Percentiles rank a stretch among this genome's conserved stretches.
These are phyloP conservation scores for Hyperoplus lanceolatus DNA, from an alignment of 2,797 vertebrate species.

Conservation along the genomic window DNA sequence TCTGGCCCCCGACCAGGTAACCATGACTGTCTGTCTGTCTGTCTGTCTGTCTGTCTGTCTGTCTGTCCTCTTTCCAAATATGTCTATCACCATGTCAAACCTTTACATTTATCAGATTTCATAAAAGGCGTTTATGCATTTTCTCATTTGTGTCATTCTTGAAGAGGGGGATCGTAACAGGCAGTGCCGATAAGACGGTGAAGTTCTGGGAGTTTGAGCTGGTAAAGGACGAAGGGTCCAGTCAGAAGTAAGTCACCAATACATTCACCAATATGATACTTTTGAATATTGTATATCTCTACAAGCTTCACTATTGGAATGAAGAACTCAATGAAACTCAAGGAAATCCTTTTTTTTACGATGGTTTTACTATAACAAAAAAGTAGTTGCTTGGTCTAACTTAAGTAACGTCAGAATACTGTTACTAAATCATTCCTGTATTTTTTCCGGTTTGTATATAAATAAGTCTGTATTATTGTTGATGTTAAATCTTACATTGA, in stretches of 20 bases:
- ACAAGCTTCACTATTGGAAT: too few species aligned
- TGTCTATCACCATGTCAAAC: not conserved
- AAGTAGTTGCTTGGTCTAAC: not conserved
- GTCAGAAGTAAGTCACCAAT: conserved; percentile 87
- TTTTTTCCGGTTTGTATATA: not conserved
- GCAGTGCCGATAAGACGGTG: conserved; percentile 94
- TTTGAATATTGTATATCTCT: too few species aligned
- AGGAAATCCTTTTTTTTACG: too few species aligned
- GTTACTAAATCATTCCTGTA: not conserved
- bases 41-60: not conserved
- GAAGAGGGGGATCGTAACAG: conserved; percentile 93
- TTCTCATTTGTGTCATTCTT: conserved; percentile 5
- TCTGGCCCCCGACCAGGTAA: conserved; percentile 94
- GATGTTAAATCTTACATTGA: not conserved
- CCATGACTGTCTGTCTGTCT: not conserved
- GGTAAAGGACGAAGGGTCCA: conserved; percentile 87
- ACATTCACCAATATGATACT: not conserved
- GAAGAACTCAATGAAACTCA: too few species aligned
- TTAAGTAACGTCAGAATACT: not conserved
- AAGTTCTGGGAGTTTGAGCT: conserved; percentile 99
- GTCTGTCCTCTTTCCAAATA: not conserved
- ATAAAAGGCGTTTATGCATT: not conserved
- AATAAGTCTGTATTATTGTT: not conserved
- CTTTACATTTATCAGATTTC: not conserved
- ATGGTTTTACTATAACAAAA: too few species aligned